Base-by-base conservation (phyloP, 2,888 invertebrate species). In the Rambutsinella grinnellia region DNA sequence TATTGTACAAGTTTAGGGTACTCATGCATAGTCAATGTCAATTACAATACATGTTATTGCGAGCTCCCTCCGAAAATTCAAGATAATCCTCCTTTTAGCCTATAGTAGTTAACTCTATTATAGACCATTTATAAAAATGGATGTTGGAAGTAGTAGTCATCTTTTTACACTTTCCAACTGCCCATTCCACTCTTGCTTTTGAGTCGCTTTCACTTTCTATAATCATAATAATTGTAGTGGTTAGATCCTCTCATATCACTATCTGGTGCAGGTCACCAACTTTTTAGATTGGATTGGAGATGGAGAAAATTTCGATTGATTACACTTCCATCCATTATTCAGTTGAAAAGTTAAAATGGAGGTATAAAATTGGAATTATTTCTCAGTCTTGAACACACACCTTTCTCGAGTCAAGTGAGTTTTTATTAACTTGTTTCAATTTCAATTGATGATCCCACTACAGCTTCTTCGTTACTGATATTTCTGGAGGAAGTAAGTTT, bases 11-110 rank as follows among this genome's bases (percentile, higher is more conserved):
- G n/a, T 13, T 49, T 26, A 8, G 19, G n/a, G 21, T 26, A 23
- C 53, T 65, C 63, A 65, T 65, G 63, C 63, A 65, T 65, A 65
- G 63, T 65, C 63, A 65, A 65, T 65, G 27, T 53, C 63, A 65
- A 65, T 65, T 65, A 54, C 63, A 65, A 28, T 65, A 49, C 19
- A 36, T 36, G 36, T 36, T 36, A 36, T 36, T 36, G 36, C 36
- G 36, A 36, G 36, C 36, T 36, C 36, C 13, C 36, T 36, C 36
- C 36, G 13, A 13, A 5, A 36, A 13, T 36, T 5, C 36, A 36
- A 36, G 36, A 36, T 36, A 36, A 36, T 36, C 36, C 36, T 36
- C 36, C 36, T 36, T 36, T 36, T 36, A 36, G 36, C 13, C 5
- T 8, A 36, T 8, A 36, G 36, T 36, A 36, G 36, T 36, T 36